Percentiles rank a stretch among this genome's conserved stretches.
Evolutionary conservation across 1,140 invertebrate genomes (phyloP).

Genomic region (Samia ricini): DNA sequence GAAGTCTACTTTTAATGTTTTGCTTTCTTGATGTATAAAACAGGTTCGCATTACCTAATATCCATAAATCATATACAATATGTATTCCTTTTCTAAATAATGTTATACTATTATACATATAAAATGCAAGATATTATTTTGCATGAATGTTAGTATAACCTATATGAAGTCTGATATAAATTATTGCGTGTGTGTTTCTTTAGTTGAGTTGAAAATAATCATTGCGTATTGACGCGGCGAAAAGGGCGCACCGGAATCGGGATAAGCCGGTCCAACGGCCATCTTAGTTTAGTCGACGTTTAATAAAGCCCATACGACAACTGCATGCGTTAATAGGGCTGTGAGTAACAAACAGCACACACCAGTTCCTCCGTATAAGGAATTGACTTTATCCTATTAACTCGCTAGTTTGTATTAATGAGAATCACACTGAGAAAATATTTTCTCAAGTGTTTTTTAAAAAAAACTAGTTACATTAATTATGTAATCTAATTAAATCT

Average conservation of each 20-base stretch:
- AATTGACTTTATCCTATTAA: not conserved
- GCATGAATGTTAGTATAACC: not conserved
- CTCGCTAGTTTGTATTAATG: not conserved
- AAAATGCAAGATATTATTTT: no score
- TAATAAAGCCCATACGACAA: conserved; percentile 72
- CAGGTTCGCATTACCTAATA: conserved; percentile 3
- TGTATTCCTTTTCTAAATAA: not conserved
- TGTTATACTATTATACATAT: no score
- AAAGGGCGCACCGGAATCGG: conserved; percentile 58
- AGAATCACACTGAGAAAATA: not conserved
- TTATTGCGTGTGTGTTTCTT: conserved; percentile 2
- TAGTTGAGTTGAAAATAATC: conserved; percentile 25
- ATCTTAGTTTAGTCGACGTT: conserved; percentile 67
- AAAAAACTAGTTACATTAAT: not conserved
- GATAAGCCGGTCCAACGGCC: conserved; percentile 72
- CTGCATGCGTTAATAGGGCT: conserved; percentile 58
- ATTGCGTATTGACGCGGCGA: conserved; percentile 54
- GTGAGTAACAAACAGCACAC: conserved; percentile 20
- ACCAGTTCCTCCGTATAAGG: conserved; percentile 3
- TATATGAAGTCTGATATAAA: not conserved
- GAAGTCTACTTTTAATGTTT: conserved; percentile 8
- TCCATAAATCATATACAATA: conserved; percentile 7
- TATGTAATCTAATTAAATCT: not conserved
- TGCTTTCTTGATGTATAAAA: conserved; percentile 3
- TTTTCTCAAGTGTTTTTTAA: conserved; percentile 2